Base-by-base conservation (phyloP, 2,797 vertebrate species). In the Sebastes elongatus region DNA sequence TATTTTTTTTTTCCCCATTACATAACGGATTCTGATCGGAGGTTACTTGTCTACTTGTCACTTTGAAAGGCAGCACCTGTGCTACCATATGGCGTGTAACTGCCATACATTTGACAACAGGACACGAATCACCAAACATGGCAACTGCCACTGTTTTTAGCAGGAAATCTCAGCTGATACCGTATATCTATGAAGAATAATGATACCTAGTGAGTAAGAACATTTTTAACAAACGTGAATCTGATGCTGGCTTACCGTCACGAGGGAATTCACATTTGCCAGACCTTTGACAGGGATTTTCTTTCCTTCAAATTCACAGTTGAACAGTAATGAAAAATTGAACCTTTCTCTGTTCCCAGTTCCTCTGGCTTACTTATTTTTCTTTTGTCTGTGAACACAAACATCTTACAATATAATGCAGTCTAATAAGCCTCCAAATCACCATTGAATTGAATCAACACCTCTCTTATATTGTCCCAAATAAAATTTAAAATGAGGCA, bases 101-200 rank as follows among this genome's bases (percentile, higher is more conserved):
- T 63, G 67, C 30, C 62, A 74, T 46, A 62, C 18, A 55, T 70
- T 25, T 70, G 25, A 84, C 30, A 61, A 38, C 25, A 20, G 63
- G 68, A 67, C 20, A 59, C 6, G 3, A 28, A 20, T 61, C 10
- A 4, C 61, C 23, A 46, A 69, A 72, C 71, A 35, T 16, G 61
- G 63, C n/a, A 69, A 73, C 81, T 76, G 79, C 74, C 74, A 62
- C 32, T 66, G 52, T 53, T 78, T 67, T 84, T 10, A 76, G 22
- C 55, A 64, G 61, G 60, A 62, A 33, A 25, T 55, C 61, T 76
- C 52, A 22, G 49, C 53, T 60, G 9, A 35, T 67, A 23, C 25
- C 25, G 4, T n/a, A 20, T 23, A 7, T 56, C 42, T 23, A 25
- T 55, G 46, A 23, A 61, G 20, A 20, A 33, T 42, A 42, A 16